These are phyloP conservation scores for Synanthedon andrenaeformis DNA, from an alignment of 2,888 invertebrate species.

Conservation along the genomic window DNA sequence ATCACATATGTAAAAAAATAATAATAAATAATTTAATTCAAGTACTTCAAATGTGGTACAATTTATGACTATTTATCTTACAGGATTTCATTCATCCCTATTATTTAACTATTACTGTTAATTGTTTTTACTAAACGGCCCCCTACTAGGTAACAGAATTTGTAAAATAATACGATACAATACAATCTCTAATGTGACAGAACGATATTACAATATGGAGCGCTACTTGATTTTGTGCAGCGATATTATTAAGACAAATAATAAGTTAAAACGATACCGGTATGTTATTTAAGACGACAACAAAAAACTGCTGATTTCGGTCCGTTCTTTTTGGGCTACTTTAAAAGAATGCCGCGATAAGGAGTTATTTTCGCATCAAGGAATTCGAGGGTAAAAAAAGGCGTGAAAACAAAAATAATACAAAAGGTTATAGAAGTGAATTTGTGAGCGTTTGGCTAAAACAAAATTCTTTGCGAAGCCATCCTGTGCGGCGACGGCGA, in stretches of 20 bases:
- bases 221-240: neutral
- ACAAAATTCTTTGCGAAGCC: conserved; percentile 67
- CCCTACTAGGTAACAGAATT: no score
- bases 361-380: conserved; percentile 67
- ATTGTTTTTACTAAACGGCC: no score
- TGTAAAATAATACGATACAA: no score
- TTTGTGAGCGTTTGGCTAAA: conserved; percentile 69
- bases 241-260: conserved; percentile 15
- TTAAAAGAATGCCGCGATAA: conserved; percentile 67
- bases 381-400: conserved; percentile 64
- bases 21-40: no score
- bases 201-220: neutral
- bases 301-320: conserved; percentile 45
- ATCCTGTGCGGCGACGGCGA: conserved; percentile 69
- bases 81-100: no score
- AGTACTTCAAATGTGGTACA: no score
- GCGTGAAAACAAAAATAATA: conserved; percentile 70
- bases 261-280: conserved; percentile 30
- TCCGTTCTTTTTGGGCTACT: conserved; percentile 56
- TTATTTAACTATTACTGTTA: no score
- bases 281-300: conserved; percentile 52
- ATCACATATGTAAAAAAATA: no score
- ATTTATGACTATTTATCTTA: no score
- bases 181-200: neutral
- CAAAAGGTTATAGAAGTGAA: conserved; percentile 66